A percentile compares a stretch with the other conserved stretches of the same genome.
phyloP scores from a whole-genome alignment of 2,113 vertebrate genomes.

The Mustela nigripes region DNA sequence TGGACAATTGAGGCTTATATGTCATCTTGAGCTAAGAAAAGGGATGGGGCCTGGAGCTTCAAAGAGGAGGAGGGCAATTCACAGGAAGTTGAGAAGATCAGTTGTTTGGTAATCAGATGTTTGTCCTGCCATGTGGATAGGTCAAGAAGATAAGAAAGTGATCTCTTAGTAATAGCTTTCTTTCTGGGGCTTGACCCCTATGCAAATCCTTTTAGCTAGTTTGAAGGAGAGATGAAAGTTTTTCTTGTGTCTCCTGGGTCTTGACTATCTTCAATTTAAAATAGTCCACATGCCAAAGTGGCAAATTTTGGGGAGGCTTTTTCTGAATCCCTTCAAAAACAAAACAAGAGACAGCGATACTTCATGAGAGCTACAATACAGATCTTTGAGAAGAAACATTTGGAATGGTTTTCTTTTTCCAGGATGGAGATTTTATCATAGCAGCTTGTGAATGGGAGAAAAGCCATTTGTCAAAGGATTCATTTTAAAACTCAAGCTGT shows the following conservation, averaged over 20 bases:
- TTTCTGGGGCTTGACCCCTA: neutral
- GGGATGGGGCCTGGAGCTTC: neutral
- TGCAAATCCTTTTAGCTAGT: neutral
- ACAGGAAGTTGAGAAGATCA: neutral
- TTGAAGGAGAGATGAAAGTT: neutral
- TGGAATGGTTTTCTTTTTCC: neutral
- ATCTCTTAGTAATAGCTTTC: neutral
- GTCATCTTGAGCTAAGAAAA: neutral
- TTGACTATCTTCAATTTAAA: neutral
- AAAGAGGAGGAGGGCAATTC: neutral
- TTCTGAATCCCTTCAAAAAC: neutral
- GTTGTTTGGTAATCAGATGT: neutral
- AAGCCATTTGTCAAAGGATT: conserved; percentile 55
- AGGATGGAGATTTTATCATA: neutral
- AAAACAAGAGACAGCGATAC: neutral
- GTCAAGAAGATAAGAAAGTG: neutral
- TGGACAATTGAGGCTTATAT: neutral
- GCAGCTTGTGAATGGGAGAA: conserved; percentile 64
- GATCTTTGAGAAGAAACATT: neutral
- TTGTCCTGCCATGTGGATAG: neutral
- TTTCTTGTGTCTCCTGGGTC: neutral
- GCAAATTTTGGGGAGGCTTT: neutral
- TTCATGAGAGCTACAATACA: neutral
- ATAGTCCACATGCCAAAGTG: neutral
- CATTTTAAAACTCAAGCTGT: conserved; percentile 53